phyloP scores from a whole-genome alignment of 37 sponge, comb jelly and placozoan species.

The Lycopodina hypogea region DNA sequence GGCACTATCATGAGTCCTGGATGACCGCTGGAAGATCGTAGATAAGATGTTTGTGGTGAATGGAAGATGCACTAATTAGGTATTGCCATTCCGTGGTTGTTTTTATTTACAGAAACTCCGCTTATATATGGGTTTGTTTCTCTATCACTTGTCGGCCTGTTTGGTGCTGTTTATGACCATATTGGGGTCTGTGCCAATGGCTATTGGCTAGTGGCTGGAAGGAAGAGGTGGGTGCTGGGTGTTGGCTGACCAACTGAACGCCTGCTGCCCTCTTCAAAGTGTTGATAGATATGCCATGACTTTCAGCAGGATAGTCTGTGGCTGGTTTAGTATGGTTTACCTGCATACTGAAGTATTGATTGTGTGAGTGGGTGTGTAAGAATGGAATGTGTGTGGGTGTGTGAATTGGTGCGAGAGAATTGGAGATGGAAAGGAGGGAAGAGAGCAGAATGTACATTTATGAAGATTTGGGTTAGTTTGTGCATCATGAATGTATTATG shows the following conservation, averaged over 20 bases:
- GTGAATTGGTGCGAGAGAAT: conserved; percentile 26
- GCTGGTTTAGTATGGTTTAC: not conserved
- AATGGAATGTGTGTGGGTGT: conserved; percentile 30
- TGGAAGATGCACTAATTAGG: no score
- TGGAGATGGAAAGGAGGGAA: not conserved
- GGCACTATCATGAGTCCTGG: no score
- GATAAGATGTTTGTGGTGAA: no score
- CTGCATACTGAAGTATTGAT: not conserved
- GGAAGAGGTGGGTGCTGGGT: not conserved
- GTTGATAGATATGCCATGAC: not conserved
- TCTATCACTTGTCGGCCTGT: no score
- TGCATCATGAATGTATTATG: no score
- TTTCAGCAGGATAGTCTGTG: not conserved
- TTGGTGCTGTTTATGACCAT: not conserved
- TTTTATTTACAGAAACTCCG: no score
- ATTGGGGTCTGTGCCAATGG: no score
- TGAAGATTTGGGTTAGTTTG: no score
- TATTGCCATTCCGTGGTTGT: no score
- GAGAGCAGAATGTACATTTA: not conserved
- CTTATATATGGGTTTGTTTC: no score
- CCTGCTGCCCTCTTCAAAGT: not conserved
- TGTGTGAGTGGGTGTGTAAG: conserved; percentile 22
- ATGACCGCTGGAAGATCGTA: no score
- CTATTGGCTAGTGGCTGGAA: not conserved
- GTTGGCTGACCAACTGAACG: not conserved